Conservation (phyloP, 2,888 invertebrate species). For the Zonitis immaculata region DNA sequence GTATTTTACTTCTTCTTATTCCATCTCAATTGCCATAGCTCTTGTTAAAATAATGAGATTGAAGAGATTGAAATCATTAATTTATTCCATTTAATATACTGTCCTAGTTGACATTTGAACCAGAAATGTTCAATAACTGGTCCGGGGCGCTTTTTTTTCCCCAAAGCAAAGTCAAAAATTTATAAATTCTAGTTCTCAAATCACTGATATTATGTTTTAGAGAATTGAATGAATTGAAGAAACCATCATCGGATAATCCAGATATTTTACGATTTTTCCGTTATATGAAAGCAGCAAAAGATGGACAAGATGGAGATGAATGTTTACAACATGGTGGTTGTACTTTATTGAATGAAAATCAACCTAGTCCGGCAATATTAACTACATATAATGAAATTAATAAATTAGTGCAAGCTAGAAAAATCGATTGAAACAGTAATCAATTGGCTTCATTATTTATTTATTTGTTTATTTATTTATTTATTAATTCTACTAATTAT, state of each 20-base stretch:
- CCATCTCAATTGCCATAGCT: too few species aligned
- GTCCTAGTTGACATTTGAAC: too few species aligned
- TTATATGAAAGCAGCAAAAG: conserved; percentile 85
- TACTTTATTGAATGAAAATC: conserved; percentile 57
- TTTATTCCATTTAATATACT: too few species aligned
- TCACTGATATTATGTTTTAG: too few species aligned
- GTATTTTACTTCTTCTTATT: too few species aligned
- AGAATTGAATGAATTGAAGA: conserved; percentile 77
- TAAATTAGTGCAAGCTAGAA: conserved; percentile 78
- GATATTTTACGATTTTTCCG: conserved; percentile 84
- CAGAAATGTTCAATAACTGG: too few species aligned
- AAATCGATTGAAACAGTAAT: conserved; percentile 39
- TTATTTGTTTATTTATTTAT: conserved; percentile 26
- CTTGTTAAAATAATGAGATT: too few species aligned
- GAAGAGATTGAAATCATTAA: too few species aligned
- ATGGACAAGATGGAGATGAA: conserved; percentile 75
- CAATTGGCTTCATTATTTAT: conserved; percentile 24
- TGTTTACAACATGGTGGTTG: conserved; percentile 68
- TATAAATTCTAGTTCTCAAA: too few species aligned
- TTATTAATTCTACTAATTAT: conserved; percentile 2
- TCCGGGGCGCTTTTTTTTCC: too few species aligned
- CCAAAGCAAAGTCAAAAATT: too few species aligned
- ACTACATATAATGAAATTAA: conserved; percentile 84
- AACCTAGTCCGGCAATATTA: conserved; percentile 75
- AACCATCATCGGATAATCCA: conserved; percentile 80